Evolutionary conservation across 2,888 invertebrate species (phyloP).

Genomic region (Dorcus hopei): DNA sequence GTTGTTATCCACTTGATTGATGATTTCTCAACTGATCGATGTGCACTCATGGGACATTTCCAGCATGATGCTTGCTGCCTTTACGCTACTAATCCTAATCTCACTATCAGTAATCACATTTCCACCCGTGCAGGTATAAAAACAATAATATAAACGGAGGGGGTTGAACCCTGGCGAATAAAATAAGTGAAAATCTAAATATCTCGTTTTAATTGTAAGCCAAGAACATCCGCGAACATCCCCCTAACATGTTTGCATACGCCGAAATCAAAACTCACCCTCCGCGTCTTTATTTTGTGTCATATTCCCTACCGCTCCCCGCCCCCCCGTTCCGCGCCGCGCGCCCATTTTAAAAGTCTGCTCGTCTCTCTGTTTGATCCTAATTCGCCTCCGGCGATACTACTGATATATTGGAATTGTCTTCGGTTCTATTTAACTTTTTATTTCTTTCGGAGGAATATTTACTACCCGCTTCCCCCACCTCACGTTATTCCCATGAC

Average conservation of each 20-base stretch:
- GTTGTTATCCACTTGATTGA: constrained; percentile 26
- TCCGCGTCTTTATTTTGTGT: constrained; percentile 19
- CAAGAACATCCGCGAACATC: constrained; percentile 7
- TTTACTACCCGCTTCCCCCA: constrained; percentile 7
- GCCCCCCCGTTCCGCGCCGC: neutral
- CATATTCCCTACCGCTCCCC: constrained; percentile 11
- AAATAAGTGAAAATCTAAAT: no score
- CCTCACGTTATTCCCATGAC: constrained; percentile 1
- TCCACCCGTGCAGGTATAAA: no score
- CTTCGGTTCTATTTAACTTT: constrained; percentile 33
- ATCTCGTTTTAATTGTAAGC: no score
- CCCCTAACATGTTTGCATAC: constrained; percentile 20
- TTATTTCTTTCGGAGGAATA: constrained; percentile 23
- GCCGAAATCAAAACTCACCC: constrained; percentile 20
- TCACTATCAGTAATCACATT: no score
- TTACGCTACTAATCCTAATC: no score
- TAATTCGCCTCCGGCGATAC: constrained; percentile 23
- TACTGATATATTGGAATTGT: constrained; percentile 33
- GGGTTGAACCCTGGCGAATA: no score
- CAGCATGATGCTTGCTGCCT: neutral
- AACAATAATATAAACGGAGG: no score
- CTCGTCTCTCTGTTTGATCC: constrained; percentile 4
- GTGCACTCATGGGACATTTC: constrained; percentile 14
- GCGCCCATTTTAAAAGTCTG: neutral
- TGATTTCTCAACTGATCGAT: constrained; percentile 18